A percentile compares a stretch with the other conserved stretches of the same genome.
These are phyloP conservation scores for Melangyna quadrimaculata DNA, from an alignment of 2,888 invertebrate species.

Conservation along the genomic window DNA sequence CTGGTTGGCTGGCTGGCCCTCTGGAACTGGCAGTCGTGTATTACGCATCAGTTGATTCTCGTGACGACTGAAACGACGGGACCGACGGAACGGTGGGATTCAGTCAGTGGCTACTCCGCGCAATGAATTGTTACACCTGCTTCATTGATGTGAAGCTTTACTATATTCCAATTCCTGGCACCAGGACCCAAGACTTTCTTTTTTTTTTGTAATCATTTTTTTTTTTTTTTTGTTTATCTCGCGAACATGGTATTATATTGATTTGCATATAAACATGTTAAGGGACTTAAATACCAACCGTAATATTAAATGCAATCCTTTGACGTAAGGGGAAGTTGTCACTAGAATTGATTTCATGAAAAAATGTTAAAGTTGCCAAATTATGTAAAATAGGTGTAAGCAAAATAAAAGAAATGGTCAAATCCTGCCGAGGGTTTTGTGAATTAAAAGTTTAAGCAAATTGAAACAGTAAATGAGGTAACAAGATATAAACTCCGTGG, in stretches of 20 bases:
- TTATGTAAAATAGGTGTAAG: neutral
- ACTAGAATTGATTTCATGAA: neutral
- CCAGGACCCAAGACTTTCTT: conserved; percentile 67
- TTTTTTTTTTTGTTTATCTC: neutral
- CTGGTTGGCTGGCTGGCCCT: conserved; percentile 58
- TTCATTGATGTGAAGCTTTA: conserved; percentile 26
- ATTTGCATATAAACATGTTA: conserved; percentile 41
- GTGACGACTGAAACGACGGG: conserved; percentile 28
- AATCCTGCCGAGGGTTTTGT: neutral
- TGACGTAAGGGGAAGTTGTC: conserved; percentile 16
- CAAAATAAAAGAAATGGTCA: neutral
- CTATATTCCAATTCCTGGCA: conserved; percentile 33
- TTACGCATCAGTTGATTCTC: conserved; percentile 54
- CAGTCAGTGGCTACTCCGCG: conserved; percentile 63
- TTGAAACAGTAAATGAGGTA: too few relatives aligned
- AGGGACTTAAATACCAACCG: neutral
- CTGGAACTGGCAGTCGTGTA: conserved; percentile 50
- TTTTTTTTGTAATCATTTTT: neutral
- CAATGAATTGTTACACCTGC: conserved; percentile 68
- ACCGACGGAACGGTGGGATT: conserved; percentile 53
- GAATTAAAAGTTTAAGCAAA: neutral
- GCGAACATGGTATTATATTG: conserved; percentile 14
- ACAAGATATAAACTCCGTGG: too few relatives aligned
- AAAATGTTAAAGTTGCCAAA: neutral
- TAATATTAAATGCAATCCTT: neutral